Conservation (phyloP, 2,888 invertebrate genomes). For the Pecten maximus region DNA sequence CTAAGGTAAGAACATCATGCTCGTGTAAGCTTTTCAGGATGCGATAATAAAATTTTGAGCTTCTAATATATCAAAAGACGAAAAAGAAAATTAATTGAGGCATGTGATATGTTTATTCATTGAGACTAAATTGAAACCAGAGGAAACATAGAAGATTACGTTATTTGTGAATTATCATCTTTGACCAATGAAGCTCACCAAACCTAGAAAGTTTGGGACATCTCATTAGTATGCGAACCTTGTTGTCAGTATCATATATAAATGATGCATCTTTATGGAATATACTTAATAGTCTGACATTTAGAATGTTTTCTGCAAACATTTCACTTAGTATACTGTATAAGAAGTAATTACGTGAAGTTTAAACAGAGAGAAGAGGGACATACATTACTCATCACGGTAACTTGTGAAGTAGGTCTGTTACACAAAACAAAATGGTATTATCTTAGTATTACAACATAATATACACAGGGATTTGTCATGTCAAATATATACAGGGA, state of each 20-base stretch:
- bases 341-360: background rate
- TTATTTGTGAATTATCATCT: background rate
- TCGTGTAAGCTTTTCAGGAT: background rate
- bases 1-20: background rate
- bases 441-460: too few species aligned
- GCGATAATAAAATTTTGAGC: background rate
- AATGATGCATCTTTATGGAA: background rate
- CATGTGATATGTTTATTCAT: background rate
- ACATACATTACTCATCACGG: background rate
- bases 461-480: too few species aligned
- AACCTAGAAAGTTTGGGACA: background rate
- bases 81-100: background rate
- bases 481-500: too few species aligned
- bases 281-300: background rate
- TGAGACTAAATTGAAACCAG: background rate
- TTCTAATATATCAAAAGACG: background rate
- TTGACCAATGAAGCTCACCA: background rate
- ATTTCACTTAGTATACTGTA: background rate
- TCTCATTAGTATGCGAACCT: background rate
- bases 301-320: conserved; percentile 4
- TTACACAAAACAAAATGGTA: too few species aligned
- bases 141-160: background rate
- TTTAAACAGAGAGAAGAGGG: background rate
- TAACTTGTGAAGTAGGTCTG: background rate
- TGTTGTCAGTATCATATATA: background rate